Conservation (phyloP, 2,797 vertebrate genomes). For the Picus viridis region DNA sequence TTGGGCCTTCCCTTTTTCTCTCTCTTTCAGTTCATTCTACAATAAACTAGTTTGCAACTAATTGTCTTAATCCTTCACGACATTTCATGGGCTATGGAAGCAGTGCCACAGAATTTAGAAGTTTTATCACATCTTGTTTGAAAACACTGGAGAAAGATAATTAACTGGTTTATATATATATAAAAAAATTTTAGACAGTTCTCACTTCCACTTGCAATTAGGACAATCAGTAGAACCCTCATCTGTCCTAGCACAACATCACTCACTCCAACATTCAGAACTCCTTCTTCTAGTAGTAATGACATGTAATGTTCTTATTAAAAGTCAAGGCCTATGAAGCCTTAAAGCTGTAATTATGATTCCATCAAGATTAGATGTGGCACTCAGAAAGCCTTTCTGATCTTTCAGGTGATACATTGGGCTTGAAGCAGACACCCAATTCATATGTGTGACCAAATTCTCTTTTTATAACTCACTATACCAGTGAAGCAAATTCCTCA, state of each 20-base stretch:
- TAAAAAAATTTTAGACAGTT: neutral
- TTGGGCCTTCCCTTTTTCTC: neutral
- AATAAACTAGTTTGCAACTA: neutral
- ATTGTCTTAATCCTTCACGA: neutral
- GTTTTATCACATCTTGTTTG: neutral
- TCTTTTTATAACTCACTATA: neutral
- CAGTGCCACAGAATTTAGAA: neutral
- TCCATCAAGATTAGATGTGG: neutral
- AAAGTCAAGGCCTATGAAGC: neutral
- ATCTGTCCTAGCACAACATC: neutral
- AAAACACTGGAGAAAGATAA: neutral
- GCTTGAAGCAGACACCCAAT: neutral
- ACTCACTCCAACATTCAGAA: neutral
- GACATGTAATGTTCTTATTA: neutral
- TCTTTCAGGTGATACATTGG: neutral
- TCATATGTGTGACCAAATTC: neutral
- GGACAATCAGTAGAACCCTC: neutral
- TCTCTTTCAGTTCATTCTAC: neutral
- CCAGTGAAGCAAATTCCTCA: neutral
- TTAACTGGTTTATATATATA: neutral
- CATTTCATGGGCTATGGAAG: neutral
- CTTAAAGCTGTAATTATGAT: neutral
- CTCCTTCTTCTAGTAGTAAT: neutral
- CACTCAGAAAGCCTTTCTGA: neutral
- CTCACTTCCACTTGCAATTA: neutral